These are phyloP conservation scores for Muricea muricata DNA, from an alignment of 92 coral and sea anemone genomes.

Conservation along the genomic window DNA sequence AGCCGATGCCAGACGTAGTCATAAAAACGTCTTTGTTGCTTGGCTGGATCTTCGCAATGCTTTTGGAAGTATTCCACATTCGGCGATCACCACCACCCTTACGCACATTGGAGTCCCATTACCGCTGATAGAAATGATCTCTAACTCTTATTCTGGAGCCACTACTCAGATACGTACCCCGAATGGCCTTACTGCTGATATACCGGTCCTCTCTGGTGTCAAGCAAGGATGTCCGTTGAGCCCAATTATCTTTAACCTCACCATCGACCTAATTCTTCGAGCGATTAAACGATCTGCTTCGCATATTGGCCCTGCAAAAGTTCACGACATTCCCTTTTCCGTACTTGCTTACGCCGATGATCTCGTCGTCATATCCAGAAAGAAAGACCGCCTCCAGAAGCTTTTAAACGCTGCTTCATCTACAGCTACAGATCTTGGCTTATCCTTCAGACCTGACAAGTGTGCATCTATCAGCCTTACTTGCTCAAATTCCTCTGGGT, in stretches of 20 bases:
- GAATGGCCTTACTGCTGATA: neutral
- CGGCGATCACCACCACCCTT: conserved; percentile 1
- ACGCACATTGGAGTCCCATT: neutral
- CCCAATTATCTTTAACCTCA: conserved; percentile 9
- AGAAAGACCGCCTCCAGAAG: conserved; percentile 18
- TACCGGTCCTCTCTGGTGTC: conserved; percentile 2
- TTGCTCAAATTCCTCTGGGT: neutral
- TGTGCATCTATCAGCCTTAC: conserved; percentile 37
- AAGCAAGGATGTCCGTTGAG: conserved; percentile 23
- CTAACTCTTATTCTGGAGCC: neutral
- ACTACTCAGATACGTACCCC: conserved; percentile 14
- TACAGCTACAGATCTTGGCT: conserved; percentile 35
- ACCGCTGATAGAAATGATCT: neutral
- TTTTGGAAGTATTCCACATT: conserved; percentile 20
- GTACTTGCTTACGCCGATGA: conserved; percentile 49
- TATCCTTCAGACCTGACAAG: conserved; percentile 33
- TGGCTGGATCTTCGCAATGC: conserved; percentile 22
- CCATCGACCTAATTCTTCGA: conserved; percentile 6
- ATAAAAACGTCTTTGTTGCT: neutral
- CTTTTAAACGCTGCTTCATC: conserved; percentile 35
- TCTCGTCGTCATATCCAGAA: conserved; percentile 34
- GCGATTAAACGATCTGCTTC: conserved; percentile 42
- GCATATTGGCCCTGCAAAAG: neutral
- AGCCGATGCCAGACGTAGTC: neutral
- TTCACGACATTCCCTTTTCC: conserved; percentile 19